These are phyloP conservation scores for Clamator glandarius DNA, from an alignment of 2,797 vertebrate genomes.

Conservation along the genomic window DNA sequence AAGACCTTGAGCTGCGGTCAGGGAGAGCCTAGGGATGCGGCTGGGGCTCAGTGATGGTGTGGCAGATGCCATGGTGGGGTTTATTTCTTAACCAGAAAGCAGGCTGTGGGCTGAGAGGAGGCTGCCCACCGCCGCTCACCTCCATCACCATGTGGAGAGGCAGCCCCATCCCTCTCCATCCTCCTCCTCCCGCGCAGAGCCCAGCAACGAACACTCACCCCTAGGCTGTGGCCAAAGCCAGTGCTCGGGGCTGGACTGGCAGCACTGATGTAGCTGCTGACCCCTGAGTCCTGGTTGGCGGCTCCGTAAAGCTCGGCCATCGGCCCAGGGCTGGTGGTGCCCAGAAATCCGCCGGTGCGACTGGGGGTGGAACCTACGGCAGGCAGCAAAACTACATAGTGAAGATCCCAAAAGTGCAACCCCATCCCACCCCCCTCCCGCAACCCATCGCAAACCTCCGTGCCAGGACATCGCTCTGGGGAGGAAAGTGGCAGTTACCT, in stretches of 20 bases:
- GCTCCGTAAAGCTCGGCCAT: slow-evolving; percentile 97
- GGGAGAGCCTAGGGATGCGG: not conserved
- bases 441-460: not conserved
- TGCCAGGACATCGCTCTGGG: not conserved
- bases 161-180: not conserved
- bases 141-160: rapidly evolving
- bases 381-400: slow-evolving; percentile 79
- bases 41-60: not conserved
- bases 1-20: not conserved
- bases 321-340: slow-evolving; percentile 97
- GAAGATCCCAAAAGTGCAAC: slow-evolving; percentile 68
- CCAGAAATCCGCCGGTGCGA: slow-evolving; percentile 95
- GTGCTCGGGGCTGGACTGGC: slow-evolving; percentile 96
- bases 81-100: not conserved
- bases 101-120: not conserved
- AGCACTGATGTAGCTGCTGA: slow-evolving; percentile 99
- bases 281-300: slow-evolving; percentile 94
- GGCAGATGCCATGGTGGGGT: not conserved
- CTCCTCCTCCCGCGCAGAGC: not conserved
- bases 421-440: not conserved
- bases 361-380: slow-evolving; percentile 89
- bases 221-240: slow-evolving; percentile 96
- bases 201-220: slow-evolving; percentile 83
- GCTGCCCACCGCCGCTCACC: not conserved
- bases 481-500: slow-evolving; percentile 68